Conservation (phyloP, 2,113 vertebrate species). For the Cyanocitta stelleri region DNA sequence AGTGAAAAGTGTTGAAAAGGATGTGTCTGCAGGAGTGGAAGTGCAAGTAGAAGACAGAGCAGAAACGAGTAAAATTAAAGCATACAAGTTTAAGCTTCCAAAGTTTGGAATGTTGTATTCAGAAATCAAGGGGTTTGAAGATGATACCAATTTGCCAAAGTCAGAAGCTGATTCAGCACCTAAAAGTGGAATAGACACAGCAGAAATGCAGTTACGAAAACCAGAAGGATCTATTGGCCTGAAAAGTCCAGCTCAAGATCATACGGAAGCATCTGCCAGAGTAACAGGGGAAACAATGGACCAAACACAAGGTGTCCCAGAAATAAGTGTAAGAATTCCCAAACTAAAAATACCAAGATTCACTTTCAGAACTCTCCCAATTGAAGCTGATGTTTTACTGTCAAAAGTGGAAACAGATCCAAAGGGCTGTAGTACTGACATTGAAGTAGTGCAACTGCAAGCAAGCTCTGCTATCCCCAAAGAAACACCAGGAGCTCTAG, state of each 20-base stretch:
- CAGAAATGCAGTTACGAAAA: background rate
- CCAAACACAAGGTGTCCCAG: slow-evolving; percentile 3
- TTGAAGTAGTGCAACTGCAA: background rate
- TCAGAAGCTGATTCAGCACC: background rate
- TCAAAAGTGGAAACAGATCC: slow-evolving; percentile 24
- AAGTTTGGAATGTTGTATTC: slow-evolving; percentile 25
- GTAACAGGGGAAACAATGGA: background rate
- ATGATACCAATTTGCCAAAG: background rate
- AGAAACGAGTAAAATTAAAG: slow-evolving; percentile 45
- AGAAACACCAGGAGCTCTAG: background rate
- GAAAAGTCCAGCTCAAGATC: background rate
- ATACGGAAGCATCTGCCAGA: background rate
- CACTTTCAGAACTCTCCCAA: slow-evolving; percentile 18
- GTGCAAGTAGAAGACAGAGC: slow-evolving; percentile 47
- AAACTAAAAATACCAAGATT: slow-evolving; percentile 65
- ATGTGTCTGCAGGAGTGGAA: background rate
- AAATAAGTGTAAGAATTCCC: slow-evolving; percentile 60
- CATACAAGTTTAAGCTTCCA: slow-evolving; percentile 50
- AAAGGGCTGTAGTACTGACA: background rate
- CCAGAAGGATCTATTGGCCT: background rate
- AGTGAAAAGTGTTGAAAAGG: slow-evolving; percentile 36
- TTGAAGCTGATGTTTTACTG: slow-evolving; percentile 40
- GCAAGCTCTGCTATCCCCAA: background rate
- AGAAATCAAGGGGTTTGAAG: slow-evolving; percentile 23
- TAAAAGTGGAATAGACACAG: background rate